Evolutionary conservation across 23 tunicate species (phyloP), one percentile per base, ranked within the genome.

Genomic region (Aplidium turbinatum): DNA sequence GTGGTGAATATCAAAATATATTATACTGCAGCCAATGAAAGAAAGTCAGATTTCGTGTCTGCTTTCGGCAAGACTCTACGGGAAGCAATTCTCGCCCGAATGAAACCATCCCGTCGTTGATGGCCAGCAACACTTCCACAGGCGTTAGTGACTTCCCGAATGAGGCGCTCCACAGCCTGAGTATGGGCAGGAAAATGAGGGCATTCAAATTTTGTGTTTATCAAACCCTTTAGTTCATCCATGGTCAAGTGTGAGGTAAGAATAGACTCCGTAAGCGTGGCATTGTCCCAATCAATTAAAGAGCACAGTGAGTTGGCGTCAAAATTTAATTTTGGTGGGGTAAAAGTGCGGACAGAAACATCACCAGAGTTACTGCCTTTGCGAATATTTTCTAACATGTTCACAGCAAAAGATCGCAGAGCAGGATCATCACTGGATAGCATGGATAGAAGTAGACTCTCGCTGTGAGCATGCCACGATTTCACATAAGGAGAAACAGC

Each of bases 391-490:
- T 28, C 29, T 23, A 60, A 38, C 31, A 28, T 60, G 6, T n/a
- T 29, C 3, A 28, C 67, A 27, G 67, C 67, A 60, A 60, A 60
- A n/a, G 11, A 5, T 60, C 35, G 67, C 38, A 60, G 21, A 28
- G 7, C 67, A n/a, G 67, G 67, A 24, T 60, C 67, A 60, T 60
- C 67, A 60, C 67, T 60, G 21, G 24, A 60, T 28, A 60, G 35
- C 67, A 60, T 60, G 67, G 67, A 36, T 11, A 60, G 11, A 29
- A 60, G 35, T 4, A 60, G 67, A 30, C 38, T 60, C 34, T 60
- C 38, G 21, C 67, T 60, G 31, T 60, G 67, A 60, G 67, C 67
- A 60, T 60, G 67, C 67, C 67, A 60, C 5, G 67, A 60, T 38
- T 60, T 60, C 36, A 60, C 38, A n/a, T 60, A 60, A 16, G 67